Conservation (phyloP, 2,888 invertebrate genomes). For the Cylloceria caligata region DNA sequence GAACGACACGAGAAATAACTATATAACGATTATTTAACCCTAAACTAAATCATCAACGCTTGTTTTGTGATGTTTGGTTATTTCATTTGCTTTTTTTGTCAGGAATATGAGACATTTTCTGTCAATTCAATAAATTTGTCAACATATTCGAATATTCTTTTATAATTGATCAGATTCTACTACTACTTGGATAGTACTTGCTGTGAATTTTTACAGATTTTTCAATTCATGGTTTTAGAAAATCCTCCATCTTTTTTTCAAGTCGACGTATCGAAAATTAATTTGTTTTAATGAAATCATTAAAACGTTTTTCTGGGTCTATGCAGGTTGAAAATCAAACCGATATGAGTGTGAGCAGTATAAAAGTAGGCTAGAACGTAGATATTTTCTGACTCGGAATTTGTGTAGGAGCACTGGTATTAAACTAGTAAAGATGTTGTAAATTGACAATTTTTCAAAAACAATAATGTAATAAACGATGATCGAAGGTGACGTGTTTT, state of each 20-base stretch:
- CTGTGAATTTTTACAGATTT: no score
- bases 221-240: no score
- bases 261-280: no score
- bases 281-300: no score
- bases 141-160: no score
- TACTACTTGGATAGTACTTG: no score
- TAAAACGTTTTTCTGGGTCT: neutral
- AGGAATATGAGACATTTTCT: no score
- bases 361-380: neutral
- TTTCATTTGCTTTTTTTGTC: no score
- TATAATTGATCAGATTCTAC: no score
- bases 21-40: neutral
- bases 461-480: conserved; percentile 1
- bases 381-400: neutral
- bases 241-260: no score
- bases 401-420: neutral
- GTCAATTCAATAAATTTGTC: no score
- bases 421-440: neutral
- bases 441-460: neutral
- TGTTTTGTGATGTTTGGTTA: no score
- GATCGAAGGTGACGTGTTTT: neutral
- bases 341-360: neutral
- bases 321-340: neutral
- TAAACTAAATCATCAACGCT: neutral
- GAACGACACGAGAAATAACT: neutral